Percentiles rank a stretch among this genome's conserved stretches.
Evolutionary conservation across 2,113 vertebrate species (phyloP).

Genomic region (Toxotes jaculatrix): DNA sequence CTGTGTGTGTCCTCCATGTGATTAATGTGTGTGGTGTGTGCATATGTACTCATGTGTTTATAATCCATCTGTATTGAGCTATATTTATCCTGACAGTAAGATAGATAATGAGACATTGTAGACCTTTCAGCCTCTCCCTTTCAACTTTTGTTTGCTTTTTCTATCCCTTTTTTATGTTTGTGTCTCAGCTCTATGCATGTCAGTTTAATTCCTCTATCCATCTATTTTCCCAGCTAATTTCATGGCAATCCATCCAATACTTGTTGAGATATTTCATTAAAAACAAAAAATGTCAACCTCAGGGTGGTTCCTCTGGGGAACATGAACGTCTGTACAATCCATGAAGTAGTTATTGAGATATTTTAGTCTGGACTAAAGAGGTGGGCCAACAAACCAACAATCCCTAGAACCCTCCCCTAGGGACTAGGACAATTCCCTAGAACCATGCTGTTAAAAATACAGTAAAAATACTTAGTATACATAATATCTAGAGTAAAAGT

Average conservation of each 20-base stretch:
- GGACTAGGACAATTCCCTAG: too few relatives aligned
- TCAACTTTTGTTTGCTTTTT: not conserved
- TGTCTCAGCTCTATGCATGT: not conserved
- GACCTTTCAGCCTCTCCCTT: slow-evolving; percentile 5
- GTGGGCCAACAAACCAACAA: too few relatives aligned
- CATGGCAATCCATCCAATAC: not conserved
- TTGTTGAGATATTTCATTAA: not conserved
- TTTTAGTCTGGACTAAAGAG: too few relatives aligned
- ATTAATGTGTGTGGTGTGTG: slow-evolving; percentile 23
- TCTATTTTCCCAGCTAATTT: not conserved
- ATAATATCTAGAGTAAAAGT: too few relatives aligned
- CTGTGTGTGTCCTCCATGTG: slow-evolving; percentile 5
- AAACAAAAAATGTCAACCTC: too few relatives aligned
- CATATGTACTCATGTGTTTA: slow-evolving; percentile 19
- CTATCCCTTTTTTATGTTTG: not conserved
- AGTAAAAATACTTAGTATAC: too few relatives aligned
- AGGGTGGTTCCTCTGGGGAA: too few relatives aligned
- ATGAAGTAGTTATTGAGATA: too few relatives aligned
- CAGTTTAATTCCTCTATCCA: not conserved
- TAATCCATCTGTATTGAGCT: slow-evolving; percentile 33
- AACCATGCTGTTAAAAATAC: too few relatives aligned
- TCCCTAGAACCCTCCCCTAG: too few relatives aligned
- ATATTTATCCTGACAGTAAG: slow-evolving; percentile 40
- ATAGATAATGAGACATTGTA: slow-evolving; percentile 27
- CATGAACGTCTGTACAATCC: too few relatives aligned